Conservation (phyloP, 2,113 vertebrate genomes). For the Emydocephalus ijimae region DNA sequence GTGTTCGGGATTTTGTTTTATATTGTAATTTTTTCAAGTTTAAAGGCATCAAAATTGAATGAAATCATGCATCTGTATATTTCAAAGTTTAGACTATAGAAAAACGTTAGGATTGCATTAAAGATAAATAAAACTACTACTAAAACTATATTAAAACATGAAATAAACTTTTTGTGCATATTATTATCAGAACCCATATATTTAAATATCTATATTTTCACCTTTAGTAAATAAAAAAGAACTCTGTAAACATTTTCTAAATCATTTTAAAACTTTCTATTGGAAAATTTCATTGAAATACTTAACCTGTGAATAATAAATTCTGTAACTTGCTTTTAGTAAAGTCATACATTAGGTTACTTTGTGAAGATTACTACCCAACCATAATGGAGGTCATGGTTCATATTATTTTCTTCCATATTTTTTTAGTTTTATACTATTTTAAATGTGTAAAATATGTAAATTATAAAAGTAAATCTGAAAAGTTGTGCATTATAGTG, state of each 20-base stretch:
- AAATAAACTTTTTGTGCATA: background rate
- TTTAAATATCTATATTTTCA: background rate
- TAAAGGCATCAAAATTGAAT: background rate
- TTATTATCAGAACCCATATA: background rate
- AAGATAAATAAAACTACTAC: background rate
- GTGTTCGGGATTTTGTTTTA: background rate
- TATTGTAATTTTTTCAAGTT: background rate
- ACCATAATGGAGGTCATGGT: background rate
- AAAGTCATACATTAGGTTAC: background rate
- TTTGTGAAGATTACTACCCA: background rate
- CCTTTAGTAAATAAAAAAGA: background rate
- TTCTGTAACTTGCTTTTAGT: background rate
- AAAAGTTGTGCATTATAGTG: background rate
- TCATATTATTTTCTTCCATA: background rate
- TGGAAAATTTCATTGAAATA: background rate
- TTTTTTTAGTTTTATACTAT: background rate
- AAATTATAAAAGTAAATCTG: background rate
- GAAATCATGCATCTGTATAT: background rate
- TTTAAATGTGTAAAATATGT: background rate
- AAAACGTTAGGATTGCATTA: background rate
- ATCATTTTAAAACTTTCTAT: background rate
- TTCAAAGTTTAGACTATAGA: background rate
- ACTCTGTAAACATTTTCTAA: background rate
- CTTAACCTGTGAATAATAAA: background rate
- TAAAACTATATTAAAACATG: background rate